A percentile compares a stretch with the other conserved stretches of the same genome.
Conservation (phyloP, 1,140 invertebrate genomes). For the Listronotus oregonensis region DNA sequence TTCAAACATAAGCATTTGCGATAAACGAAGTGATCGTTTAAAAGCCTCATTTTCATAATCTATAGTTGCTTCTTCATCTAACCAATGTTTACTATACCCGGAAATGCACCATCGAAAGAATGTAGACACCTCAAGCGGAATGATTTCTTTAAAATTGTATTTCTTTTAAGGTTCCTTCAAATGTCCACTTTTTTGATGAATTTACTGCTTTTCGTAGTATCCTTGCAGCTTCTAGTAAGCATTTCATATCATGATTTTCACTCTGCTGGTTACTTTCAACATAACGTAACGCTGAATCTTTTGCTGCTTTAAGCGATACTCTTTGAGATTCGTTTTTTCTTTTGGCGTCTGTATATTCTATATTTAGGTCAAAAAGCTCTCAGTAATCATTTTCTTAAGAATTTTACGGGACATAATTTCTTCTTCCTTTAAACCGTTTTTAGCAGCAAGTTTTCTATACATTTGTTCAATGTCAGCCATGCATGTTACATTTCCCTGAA, state of each 20-base stretch:
- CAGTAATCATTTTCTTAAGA: background rate
- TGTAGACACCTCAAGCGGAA: too few relatives aligned
- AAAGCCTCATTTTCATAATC: too few relatives aligned
- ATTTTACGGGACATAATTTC: background rate
- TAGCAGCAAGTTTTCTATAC: background rate
- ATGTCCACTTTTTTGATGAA: background rate
- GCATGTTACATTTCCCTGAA: background rate
- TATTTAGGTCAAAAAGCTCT: background rate
- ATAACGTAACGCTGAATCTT: background rate
- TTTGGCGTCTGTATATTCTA: background rate
- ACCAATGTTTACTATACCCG: too few relatives aligned
- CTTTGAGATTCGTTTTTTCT: background rate
- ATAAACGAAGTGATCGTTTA: too few relatives aligned
- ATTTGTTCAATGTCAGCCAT: background rate
- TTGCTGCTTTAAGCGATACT: background rate
- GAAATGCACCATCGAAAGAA: too few relatives aligned
- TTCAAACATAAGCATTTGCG: too few relatives aligned
- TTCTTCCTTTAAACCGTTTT: background rate
- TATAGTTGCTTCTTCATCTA: too few relatives aligned
- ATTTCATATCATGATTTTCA: background rate
- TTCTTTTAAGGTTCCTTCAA: background rate
- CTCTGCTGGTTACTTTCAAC: background rate
- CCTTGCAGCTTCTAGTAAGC: background rate
- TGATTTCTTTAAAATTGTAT: too few relatives aligned
- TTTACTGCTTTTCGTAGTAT: background rate